Evolutionary conservation across 2,113 vertebrate species (phyloP), one percentile per base, ranked within the genome.

Genomic region (Emydura subglobosa): DNA sequence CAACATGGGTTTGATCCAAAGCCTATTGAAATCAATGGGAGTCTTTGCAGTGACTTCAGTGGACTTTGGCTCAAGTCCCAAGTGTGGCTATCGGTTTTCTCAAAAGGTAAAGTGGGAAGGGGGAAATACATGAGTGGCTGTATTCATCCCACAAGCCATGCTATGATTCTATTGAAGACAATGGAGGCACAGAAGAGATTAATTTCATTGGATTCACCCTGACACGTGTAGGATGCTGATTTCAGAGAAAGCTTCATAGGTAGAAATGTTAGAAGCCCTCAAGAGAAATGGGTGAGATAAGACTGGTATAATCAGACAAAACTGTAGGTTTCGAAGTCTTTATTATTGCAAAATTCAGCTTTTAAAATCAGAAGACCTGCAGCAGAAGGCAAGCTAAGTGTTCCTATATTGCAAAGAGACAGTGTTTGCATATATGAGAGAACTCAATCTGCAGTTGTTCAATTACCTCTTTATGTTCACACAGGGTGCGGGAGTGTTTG

Each of bases 381-480:
- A 19, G 53, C 4, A 57, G 14, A 1, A 29, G 54, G 16, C 25
- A 54, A 54, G 53, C 8, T 53, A 16, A 10, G 17, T 57, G 86
- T 47, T 24, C 47, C 2, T 8, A 21, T 92, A 51, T 85, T 94
- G 89, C 17, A 82, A 47, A 55, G 91, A 57, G 51, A 21, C 54
- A 90, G 19, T 4, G 27, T 80, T 10, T 13, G 50, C 80, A 39
- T 83, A 54, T 17, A 80, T 34, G 79, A 89, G 90, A 78, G 86
- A 91, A 79, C 4, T 50, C 79, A 85, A 82, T 95, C 68, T 54
- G 80, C 91, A 89, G 90, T 91, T 53, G 49, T 54, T 94, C 91
- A 61, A 89, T 94, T 86, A 82, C 79, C 44, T 92, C 61, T 92
- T 83, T 94, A 74, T 88, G 44, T 88, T 96, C 59, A 49, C 68